Conservation (phyloP, 1,140 invertebrate genomes). For the Polypedilum vanderplanki region DNA sequence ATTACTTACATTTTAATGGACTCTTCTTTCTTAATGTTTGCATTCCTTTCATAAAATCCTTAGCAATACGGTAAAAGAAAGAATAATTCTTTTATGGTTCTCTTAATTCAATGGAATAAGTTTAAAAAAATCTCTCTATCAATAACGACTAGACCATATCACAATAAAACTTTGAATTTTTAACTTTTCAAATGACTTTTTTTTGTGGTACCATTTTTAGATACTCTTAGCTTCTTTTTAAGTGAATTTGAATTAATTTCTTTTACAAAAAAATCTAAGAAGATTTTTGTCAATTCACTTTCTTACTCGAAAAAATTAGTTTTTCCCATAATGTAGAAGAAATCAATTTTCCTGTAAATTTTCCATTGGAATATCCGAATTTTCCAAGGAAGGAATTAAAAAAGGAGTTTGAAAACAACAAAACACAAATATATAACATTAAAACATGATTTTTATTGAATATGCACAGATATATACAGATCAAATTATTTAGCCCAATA, state of each 20-base stretch:
- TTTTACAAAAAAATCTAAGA: background rate
- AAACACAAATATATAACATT: background rate
- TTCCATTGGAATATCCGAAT: background rate
- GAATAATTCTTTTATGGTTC: background rate
- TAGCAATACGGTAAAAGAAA: background rate
- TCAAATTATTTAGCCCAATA: slow-evolving; percentile 56
- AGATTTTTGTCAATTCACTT: slow-evolving; percentile 15
- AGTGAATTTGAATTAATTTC: too few species aligned
- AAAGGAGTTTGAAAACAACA: too few species aligned
- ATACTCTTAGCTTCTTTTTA: too few species aligned
- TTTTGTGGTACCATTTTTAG: background rate
- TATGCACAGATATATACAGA: background rate
- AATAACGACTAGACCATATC: slow-evolving; percentile 7
- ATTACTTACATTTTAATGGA: slow-evolving; percentile 78
- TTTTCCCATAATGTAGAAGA: background rate
- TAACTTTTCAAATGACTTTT: background rate
- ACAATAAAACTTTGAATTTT: background rate
- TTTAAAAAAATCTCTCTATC: background rate
- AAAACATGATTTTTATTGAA: background rate
- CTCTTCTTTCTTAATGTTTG: slow-evolving; percentile 83
- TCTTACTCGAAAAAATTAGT: slow-evolving; percentile 20
- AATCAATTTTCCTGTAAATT: slow-evolving; percentile 22
- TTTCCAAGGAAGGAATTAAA: too few species aligned
- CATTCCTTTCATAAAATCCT: slow-evolving; percentile 48
- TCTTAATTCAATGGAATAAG: slow-evolving; percentile 15